Evolutionary conservation across 2,888 invertebrate species (phyloP).

Genomic region (Pyrgus malvae): DNA sequence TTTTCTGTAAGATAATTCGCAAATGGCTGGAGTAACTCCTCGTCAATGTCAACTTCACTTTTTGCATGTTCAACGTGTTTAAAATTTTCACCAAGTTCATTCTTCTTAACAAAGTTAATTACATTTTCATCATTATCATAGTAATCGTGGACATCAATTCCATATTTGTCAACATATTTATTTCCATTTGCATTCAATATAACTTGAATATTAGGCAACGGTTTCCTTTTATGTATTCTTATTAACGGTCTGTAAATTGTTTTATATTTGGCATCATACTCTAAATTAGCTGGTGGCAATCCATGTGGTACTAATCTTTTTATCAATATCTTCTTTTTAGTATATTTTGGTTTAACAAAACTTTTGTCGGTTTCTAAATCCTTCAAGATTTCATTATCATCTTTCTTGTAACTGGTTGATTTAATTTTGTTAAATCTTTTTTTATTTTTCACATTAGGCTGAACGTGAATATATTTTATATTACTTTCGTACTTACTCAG

Average conservation of each 20-base stretch:
- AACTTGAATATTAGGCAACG: slow-evolving; percentile 2
- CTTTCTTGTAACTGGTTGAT: background rate
- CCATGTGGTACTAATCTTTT: slow-evolving; percentile 34
- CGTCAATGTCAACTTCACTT: background rate
- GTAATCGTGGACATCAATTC: slow-evolving; percentile 16
- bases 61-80: background rate
- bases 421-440: background rate
- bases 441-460: background rate
- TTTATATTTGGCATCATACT: slow-evolving; percentile 30
- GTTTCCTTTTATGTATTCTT: slow-evolving; percentile 31
- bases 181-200: slow-evolving; percentile 10
- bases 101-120: background rate
- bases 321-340: slow-evolving; percentile 25
- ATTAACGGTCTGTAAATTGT: slow-evolving; percentile 32
- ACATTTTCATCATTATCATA: slow-evolving; percentile 15
- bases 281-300: slow-evolving; percentile 14
- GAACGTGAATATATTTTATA: slow-evolving; percentile 4
- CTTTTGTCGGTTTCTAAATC: background rate
- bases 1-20: background rate
- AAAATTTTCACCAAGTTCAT: background rate
- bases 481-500: background rate
- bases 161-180: slow-evolving; percentile 20
- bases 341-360: background rate
- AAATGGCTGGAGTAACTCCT: slow-evolving; percentile 6
- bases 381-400: no score